Evolutionary conservation across 2,113 vertebrate genomes (phyloP).

Genomic region (Galbula dea): DNA sequence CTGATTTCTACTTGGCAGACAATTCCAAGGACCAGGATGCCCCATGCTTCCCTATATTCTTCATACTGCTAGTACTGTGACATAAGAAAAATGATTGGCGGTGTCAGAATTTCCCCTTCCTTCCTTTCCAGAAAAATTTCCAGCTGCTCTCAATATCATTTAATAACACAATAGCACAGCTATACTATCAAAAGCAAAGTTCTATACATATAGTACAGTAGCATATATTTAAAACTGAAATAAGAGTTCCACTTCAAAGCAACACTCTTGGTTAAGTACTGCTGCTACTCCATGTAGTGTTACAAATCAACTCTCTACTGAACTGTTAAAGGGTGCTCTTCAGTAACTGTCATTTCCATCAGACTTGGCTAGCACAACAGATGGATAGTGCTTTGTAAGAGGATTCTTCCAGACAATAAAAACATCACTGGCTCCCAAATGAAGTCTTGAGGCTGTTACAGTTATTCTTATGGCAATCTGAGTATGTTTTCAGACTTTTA

Average conservation of each 20-base stretch:
- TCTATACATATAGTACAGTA: not conserved
- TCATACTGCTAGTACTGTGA: not conserved
- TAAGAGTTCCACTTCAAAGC: not conserved
- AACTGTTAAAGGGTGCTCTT: not conserved
- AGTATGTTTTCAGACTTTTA: not conserved
- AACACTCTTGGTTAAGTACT: not conserved
- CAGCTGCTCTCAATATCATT: not conserved
- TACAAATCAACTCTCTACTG: not conserved
- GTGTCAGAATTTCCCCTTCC: not conserved
- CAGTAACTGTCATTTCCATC: not conserved
- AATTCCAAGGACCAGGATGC: not conserved
- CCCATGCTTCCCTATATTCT: not conserved
- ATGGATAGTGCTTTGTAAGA: not conserved
- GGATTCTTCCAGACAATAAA: not conserved
- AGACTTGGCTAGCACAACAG: not conserved
- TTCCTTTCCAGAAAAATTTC: not conserved
- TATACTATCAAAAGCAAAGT: not conserved
- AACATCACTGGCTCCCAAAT: not conserved
- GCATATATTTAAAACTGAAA: not conserved
- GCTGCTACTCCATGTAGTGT: not conserved
- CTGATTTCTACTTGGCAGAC: not conserved
- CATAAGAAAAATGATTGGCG: rapidly evolving
- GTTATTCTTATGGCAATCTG: not conserved
- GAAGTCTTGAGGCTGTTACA: not conserved
- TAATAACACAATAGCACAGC: not conserved